Evolutionary conservation across 1,140 invertebrate genomes (phyloP), one percentile per base, ranked within the genome.

Genomic region (Bombus sylvicola): DNA sequence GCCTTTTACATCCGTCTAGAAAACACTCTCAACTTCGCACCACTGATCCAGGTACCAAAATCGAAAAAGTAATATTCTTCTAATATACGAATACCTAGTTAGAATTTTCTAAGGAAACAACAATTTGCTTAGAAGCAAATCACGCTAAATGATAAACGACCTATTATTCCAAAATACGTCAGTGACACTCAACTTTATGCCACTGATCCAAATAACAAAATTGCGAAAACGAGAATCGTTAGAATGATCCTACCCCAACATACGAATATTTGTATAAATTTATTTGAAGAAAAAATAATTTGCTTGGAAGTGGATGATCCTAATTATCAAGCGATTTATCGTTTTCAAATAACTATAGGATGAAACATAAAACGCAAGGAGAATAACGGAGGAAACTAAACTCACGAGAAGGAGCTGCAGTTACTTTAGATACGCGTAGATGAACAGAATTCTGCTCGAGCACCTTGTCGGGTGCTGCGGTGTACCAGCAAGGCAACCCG

Each of bases 371-470:
- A n/a, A 53, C 4, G 10, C 57, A 6, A 41, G 73, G 3, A 59
- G 59, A 39, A 12, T 8, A 53, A 22, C 39, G 57, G n/a, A 57
- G 15, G 47, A 31, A 59, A 53, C 15, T 9, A n/a, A 59, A 8
- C 8, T 53, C 47, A 22, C 47, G 43, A 41, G 73, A 76, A 39
- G 43, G 43, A 39, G 9, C 28, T 15, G 41, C n/a, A 82, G 57
- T 47, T 75, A 78, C 64, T 62, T 81, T 81, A 73, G 59, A 69
- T 53, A 68, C 78, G 71, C 69, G 59, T 57, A 43, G 43, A 73
- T 34, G 71, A 43, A 72, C 31, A 79, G 53, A 77, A 79, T 79
- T 83, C 82, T 69, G 39, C 12, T 3, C 39, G 74, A 83, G 64
- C 43, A 83, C 34, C 81, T 78, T 69, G 10, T 25, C 9, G 22